Percentiles rank a stretch among this genome's conserved stretches.
Evolutionary conservation across 2,888 invertebrate species (phyloP).

Genomic region (Agriopis leucophaearia): DNA sequence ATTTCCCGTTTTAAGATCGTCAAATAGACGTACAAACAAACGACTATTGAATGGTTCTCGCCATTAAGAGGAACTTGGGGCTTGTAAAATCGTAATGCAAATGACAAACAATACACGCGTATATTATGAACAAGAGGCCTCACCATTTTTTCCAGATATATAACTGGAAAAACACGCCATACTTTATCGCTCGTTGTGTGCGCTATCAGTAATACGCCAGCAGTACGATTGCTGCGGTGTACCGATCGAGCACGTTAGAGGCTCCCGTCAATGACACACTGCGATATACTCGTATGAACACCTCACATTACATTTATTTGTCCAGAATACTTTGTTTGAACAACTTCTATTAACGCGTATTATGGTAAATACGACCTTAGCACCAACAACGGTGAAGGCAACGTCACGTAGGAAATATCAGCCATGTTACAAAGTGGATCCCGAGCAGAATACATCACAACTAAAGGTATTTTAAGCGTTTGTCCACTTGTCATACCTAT

Average conservation of each 20-base stretch:
- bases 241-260: slow-evolving; percentile 44
- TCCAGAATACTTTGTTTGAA: slow-evolving; percentile 40
- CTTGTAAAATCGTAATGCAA: slow-evolving; percentile 31
- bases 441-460: slow-evolving; percentile 28
- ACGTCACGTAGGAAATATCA: slow-evolving; percentile 40
- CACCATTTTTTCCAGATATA: slow-evolving; percentile 73
- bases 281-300: slow-evolving; percentile 39
- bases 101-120: slow-evolving; percentile 44
- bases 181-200: slow-evolving; percentile 74
- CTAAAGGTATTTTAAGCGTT: slow-evolving; percentile 26
- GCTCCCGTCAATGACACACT: slow-evolving; percentile 51
- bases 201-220: slow-evolving; percentile 72
- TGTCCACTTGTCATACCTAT: not conserved
- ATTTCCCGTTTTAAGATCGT: slow-evolving; percentile 76
- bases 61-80: slow-evolving; percentile 42
- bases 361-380: slow-evolving; percentile 47
- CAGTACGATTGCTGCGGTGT: slow-evolving; percentile 45
- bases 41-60: slow-evolving; percentile 55
- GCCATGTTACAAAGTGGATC: slow-evolving; percentile 28
- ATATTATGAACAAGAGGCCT: slow-evolving; percentile 55
- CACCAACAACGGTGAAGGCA: slow-evolving; percentile 33
- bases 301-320: slow-evolving; percentile 40
- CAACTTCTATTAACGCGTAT: slow-evolving; percentile 36
- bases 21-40: slow-evolving; percentile 62
- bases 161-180: slow-evolving; percentile 79